These are phyloP conservation scores for Petrocephalus microphthalmus DNA, from an alignment of 2,113 vertebrate genomes.

Conservation along the genomic window DNA sequence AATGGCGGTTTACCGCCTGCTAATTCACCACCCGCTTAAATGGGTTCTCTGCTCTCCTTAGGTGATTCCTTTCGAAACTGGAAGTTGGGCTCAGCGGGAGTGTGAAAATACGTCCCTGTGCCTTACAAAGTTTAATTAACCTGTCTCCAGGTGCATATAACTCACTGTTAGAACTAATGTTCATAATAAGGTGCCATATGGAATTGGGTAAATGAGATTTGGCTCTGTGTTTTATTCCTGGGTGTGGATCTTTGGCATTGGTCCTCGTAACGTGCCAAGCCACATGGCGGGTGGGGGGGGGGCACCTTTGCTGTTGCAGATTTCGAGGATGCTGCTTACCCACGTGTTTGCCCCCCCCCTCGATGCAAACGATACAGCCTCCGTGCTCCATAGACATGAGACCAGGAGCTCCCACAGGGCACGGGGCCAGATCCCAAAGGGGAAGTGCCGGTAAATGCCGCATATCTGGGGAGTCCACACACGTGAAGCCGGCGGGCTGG, in stretches of 20 bases:
- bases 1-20: not conserved
- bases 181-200: conserved; percentile 4
- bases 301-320: not conserved
- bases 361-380: not conserved
- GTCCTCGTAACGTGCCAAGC: not conserved
- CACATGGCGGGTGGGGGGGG: not conserved
- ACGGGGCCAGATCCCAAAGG: not conserved
- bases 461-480: not conserved
- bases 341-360: not conserved
- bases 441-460: not conserved
- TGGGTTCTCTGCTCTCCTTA: not conserved
- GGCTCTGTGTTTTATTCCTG: not conserved
- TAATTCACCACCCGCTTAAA: not conserved
- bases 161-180: conserved; percentile 6
- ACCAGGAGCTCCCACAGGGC: not conserved
- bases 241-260: not conserved
- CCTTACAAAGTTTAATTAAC: conserved; percentile 7
- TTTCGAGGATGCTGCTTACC: not conserved
- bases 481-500: not conserved
- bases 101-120: not conserved
- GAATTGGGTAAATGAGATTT: conserved; percentile 1
- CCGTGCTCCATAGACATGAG: not conserved
- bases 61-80: not conserved
- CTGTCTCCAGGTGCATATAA: conserved; percentile 15
- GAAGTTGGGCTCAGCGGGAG: not conserved